phyloP scores from a whole-genome alignment of 2,797 vertebrate species.

The Linurgus olivaceus region DNA sequence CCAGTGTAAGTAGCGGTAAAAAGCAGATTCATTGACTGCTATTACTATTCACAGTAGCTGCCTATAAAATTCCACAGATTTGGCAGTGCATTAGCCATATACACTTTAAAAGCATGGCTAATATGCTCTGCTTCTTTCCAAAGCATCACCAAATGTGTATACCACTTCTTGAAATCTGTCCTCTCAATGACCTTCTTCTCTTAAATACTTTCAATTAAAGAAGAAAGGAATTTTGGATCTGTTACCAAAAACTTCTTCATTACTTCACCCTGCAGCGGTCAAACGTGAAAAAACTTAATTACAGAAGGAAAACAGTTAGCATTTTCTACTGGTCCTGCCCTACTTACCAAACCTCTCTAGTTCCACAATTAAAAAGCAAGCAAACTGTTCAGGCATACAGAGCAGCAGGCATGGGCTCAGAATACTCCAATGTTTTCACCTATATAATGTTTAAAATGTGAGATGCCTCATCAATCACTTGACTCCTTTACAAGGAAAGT shows the following conservation, averaged over 20 bases:
- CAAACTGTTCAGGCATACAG: not conserved
- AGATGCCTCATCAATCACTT: conserved; percentile 8
- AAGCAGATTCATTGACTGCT: not conserved
- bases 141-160: conserved; percentile 10
- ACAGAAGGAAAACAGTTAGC: not conserved
- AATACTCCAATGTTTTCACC: not conserved
- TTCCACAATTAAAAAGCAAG: not conserved
- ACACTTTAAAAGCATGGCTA: not conserved
- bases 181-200: conserved; percentile 11
- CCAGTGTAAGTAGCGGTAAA: not conserved
- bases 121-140: not conserved
- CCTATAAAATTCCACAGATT: not conserved
- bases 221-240: conserved; percentile 48
- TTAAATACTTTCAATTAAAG: conserved; percentile 33
- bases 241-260: conserved; percentile 21
- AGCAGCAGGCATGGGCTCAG: not conserved
- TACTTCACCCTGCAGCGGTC: conserved; percentile 1
- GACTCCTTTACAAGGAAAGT: not conserved
- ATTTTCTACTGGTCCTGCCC: not conserved
- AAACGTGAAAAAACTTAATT: conserved; percentile 1
- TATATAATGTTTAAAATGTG: not conserved
- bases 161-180: conserved; percentile 20
- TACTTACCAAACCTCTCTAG: not conserved
- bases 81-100: not conserved
- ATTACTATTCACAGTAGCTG: conserved; percentile 4